Conservation (phyloP, 2,888 invertebrate genomes). For the Limnephilus lunatus region DNA sequence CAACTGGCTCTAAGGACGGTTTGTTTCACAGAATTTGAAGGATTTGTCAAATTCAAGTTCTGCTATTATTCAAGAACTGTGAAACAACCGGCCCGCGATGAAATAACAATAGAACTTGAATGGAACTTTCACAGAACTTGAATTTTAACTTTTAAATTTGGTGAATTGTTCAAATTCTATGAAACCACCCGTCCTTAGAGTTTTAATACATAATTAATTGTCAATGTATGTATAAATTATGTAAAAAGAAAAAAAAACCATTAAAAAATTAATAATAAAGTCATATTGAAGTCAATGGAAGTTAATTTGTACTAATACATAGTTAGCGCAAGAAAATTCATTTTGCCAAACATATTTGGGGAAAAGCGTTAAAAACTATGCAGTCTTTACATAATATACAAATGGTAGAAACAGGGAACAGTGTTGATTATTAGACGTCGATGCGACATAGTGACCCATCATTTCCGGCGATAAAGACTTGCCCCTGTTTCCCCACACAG, state of each 20-base stretch:
- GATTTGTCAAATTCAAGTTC: too few relatives aligned
- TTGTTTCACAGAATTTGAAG: too few relatives aligned
- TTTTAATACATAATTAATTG: not conserved
- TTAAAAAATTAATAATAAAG: not conserved
- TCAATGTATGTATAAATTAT: not conserved
- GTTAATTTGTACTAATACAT: not conserved
- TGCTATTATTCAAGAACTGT: too few relatives aligned
- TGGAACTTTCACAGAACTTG: too few relatives aligned
- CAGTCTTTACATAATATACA: slow-evolving; percentile 39
- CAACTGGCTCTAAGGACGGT: not conserved
- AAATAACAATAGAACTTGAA: too few relatives aligned
- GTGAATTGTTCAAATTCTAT: too few relatives aligned
- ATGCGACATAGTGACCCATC: slow-evolving; percentile 75
- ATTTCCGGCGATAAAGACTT: slow-evolving; percentile 78
- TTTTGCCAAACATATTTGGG: not conserved
- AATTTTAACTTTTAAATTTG: too few relatives aligned
- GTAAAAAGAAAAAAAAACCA: not conserved
- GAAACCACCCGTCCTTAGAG: too few relatives aligned
- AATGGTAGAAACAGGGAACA: not conserved
- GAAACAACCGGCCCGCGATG: too few relatives aligned
- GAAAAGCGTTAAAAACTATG: slow-evolving; percentile 17
- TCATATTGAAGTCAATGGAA: slow-evolving; percentile 3
- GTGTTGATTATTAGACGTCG: slow-evolving; percentile 23
- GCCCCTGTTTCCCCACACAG: slow-evolving; percentile 70
- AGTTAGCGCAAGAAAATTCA: not conserved